Conservation (phyloP, 2,888 invertebrate genomes). For the Tachystola acroxantha region DNA sequence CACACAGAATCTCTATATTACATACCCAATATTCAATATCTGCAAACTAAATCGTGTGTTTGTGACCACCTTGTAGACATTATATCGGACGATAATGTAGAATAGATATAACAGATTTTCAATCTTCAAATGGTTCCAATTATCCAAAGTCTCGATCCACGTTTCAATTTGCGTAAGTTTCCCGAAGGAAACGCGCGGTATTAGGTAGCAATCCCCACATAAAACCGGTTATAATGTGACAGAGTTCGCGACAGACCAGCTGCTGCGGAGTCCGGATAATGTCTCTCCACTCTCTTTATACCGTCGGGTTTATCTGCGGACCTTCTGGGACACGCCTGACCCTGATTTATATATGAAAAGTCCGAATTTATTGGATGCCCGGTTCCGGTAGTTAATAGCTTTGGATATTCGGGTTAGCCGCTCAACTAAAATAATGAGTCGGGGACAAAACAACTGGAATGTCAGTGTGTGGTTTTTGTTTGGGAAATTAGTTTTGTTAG, state of each 20-base stretch:
- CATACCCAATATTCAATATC: too few species aligned
- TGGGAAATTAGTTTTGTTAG: slow-evolving; percentile 18
- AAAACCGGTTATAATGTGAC: slow-evolving; percentile 58
- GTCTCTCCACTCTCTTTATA: slow-evolving; percentile 44
- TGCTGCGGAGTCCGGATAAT: slow-evolving; percentile 50
- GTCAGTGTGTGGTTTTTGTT: slow-evolving; percentile 38
- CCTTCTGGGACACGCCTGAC: slow-evolving; percentile 48
- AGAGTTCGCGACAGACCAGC: slow-evolving; percentile 49
- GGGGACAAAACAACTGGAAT: slow-evolving; percentile 42
- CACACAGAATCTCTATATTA: too few species aligned
- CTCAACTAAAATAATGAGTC: slow-evolving; percentile 54
- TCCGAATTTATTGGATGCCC: slow-evolving; percentile 55
- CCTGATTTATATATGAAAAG: slow-evolving; percentile 66
- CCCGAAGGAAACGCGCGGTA: slow-evolving; percentile 29
- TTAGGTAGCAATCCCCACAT: slow-evolving; percentile 40
- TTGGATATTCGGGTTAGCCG: slow-evolving; percentile 56
- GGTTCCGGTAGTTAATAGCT: slow-evolving; percentile 56
- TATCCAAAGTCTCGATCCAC: slow-evolving; percentile 30
- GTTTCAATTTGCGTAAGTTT: slow-evolving; percentile 52
- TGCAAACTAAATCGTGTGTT: too few species aligned
- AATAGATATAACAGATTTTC: slow-evolving; percentile 21
- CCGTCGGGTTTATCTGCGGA: slow-evolving; percentile 52
- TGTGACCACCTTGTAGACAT: too few species aligned
- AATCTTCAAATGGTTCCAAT: slow-evolving; percentile 36
- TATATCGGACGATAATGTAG: not conserved